Evolutionary conservation across 2,113 vertebrate species (phyloP), one percentile per base, ranked within the genome.

Genomic region (Columba janthina): DNA sequence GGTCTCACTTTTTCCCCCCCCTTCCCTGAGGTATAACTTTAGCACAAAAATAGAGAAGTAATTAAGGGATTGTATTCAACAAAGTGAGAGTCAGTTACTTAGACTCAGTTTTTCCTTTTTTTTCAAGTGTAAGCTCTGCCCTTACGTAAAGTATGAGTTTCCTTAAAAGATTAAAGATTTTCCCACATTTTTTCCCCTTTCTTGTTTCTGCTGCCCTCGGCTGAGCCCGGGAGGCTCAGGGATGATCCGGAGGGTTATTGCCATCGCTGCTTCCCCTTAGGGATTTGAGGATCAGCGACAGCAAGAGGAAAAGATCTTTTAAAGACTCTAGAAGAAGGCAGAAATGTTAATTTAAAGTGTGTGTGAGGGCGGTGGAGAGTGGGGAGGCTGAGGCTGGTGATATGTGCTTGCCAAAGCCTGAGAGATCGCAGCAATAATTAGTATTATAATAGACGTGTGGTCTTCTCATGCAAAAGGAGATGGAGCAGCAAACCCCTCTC

Each of bases 41-140:
- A 95, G 88, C 89, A 51, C 62, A 71, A 70, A 92, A 56, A 77
- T 76, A 28, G 73, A 85, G 78, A 77, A 75, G 90, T 94, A 96
- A 98, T 98, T 98, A 98, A 96, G 83, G 66, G 89, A 92, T 95
- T 78, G 29, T 80, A 94, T 87, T n/a, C 38, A 90, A 64, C 92
- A 85, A 34, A 89, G 69, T 13, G 85, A 72, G 94, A 95, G 95
- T 90, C 62, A 5, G 67, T 73, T 60, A 44, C 77, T 91, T 58
- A 89, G 76, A 20, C 34, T 73, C 22, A 44, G 58, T n/a, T 94
- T 84, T 70, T 34, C 24, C 51, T 71, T 61, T 74, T 36, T 44
- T 10, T n/a, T 64, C 22, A 12, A 65, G 60, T 9, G 16, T n/a
- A 86, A 95, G 80, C 74, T 90, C 51, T 92, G 42, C 69, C 76